These are phyloP conservation scores for Kryptolebias ocellatus DNA, from an alignment of 2,797 vertebrate genomes.

Conservation along the genomic window DNA sequence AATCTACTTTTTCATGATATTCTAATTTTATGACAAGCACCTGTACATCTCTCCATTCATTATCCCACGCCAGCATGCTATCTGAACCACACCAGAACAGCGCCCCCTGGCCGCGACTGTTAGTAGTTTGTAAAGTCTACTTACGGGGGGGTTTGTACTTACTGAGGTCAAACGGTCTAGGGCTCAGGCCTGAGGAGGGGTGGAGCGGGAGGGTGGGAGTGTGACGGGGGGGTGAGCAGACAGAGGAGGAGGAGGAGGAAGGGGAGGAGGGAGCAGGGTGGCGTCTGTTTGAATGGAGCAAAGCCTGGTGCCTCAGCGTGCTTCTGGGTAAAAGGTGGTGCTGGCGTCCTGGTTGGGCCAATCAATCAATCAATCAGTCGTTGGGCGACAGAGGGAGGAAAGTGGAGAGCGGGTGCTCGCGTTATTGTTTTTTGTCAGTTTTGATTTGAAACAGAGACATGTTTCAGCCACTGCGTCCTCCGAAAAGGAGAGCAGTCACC, in stretches of 20 bases:
- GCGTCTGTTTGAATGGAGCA: constrained; percentile 85
- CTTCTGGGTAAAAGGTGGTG: constrained; percentile 85
- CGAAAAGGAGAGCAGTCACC: constrained; percentile 50
- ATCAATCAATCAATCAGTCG: constrained; percentile 73
- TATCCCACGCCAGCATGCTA: constrained; percentile 38
- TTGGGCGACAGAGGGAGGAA: constrained; percentile 66
- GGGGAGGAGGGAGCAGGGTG: constrained; percentile 69
- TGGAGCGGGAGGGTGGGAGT: constrained; percentile 79
- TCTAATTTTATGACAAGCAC: too few species aligned
- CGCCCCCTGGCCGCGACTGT: constrained; percentile 56
- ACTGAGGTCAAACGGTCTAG: constrained; percentile 83
- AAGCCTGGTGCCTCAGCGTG: constrained; percentile 86
- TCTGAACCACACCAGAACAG: constrained; percentile 47
- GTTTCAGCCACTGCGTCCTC: constrained; percentile 61
- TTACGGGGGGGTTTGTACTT: constrained; percentile 83
- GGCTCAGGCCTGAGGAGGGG: constrained; percentile 75
- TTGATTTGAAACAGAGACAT: constrained; percentile 70
- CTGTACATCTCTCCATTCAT: background rate
- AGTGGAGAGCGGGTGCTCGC: constrained; percentile 73
- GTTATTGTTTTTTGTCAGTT: constrained; percentile 68
- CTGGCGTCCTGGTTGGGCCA: constrained; percentile 82
- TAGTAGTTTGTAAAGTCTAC: constrained; percentile 68
- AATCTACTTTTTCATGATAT: too few species aligned
- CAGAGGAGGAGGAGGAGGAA: constrained; percentile 59
- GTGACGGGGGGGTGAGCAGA: constrained; percentile 79